phyloP scores from a whole-genome alignment of 2,797 vertebrate genomes.

The Poecilia velifera region DNA sequence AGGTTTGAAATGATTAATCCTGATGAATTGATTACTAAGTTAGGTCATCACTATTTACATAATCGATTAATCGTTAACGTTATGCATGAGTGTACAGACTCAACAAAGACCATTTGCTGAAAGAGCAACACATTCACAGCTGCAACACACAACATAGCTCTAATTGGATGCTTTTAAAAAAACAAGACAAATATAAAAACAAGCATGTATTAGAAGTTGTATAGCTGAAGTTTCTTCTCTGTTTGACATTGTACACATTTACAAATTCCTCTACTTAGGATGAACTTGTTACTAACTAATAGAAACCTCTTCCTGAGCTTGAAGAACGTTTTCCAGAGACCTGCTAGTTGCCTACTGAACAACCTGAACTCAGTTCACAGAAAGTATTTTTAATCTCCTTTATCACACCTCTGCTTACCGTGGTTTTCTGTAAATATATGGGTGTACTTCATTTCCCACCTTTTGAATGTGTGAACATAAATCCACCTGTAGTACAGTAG shows the following conservation, averaged over 20 bases:
- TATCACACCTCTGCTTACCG: not conserved
- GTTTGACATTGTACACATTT: not conserved
- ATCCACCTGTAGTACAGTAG: not conserved
- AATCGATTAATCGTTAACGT: too few species aligned
- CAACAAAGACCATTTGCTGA: too few species aligned
- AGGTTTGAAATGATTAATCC: not conserved
- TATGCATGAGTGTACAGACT: too few species aligned
- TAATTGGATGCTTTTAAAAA: constrained; percentile 1
- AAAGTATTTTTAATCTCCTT: not conserved
- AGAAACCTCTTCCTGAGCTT: not conserved
- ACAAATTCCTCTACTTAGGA: not conserved
- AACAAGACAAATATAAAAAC: not conserved
- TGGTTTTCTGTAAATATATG: not conserved
- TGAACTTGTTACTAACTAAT: not conserved
- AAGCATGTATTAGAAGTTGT: not conserved
- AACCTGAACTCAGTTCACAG: not conserved
- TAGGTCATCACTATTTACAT: too few species aligned
- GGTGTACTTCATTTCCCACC: not conserved
- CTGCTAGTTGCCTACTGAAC: not conserved
- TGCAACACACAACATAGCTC: too few species aligned
- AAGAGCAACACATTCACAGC: too few species aligned
- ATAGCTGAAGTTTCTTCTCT: not conserved
- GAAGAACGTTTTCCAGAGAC: not conserved
- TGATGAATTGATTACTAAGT: not conserved
- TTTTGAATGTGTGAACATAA: not conserved